A percentile compares a stretch with the other conserved stretches of the same genome.
Conservation (phyloP, 37 sponge, comb jelly and placozoan species). For the Chondrilla cf. caribensis region DNA sequence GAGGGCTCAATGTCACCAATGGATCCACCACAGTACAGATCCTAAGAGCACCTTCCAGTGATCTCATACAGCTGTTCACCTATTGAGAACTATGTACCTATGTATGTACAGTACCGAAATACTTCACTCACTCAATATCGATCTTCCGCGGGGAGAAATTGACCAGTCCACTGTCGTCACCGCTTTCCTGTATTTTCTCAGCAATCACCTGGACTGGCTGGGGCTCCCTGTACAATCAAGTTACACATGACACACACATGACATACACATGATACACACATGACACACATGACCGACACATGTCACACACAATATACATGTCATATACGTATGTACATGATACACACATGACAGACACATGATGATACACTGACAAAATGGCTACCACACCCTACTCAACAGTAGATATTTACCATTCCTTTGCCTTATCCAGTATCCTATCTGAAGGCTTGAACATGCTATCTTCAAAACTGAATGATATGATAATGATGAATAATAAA, state of each 20-base stretch:
- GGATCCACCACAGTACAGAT: too few relatives aligned
- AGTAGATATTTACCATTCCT: slow-evolving; percentile 54
- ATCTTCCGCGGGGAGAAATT: slow-evolving; percentile 33
- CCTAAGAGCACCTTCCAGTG: too few relatives aligned
- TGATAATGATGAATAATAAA: too few relatives aligned
- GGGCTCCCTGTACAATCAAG: slow-evolving; percentile 5
- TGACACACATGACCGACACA: background rate
- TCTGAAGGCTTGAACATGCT: slow-evolving; percentile 49
- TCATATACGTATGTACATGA: background rate
- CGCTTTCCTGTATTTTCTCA: slow-evolving; percentile 33
- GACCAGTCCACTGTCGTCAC: slow-evolving; percentile 69
- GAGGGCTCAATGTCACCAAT: too few relatives aligned
- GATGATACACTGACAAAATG: background rate
- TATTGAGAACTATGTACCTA: too few relatives aligned
- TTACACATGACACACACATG: background rate
- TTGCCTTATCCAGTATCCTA: slow-evolving; percentile 58
- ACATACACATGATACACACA: background rate
- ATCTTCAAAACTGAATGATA: slow-evolving; percentile 18
- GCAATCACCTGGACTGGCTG: background rate
- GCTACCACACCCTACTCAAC: too few relatives aligned
- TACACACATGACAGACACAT: background rate
- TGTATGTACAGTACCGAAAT: too few relatives aligned
- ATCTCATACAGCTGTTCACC: too few relatives aligned
- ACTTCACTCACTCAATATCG: slow-evolving; percentile 34
- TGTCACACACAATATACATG: background rate